Percentiles rank a stretch among this genome's conserved stretches.
phyloP scores from a whole-genome alignment of 1,140 invertebrate genomes.

The Meloidogyne chitwoodi region DNA sequence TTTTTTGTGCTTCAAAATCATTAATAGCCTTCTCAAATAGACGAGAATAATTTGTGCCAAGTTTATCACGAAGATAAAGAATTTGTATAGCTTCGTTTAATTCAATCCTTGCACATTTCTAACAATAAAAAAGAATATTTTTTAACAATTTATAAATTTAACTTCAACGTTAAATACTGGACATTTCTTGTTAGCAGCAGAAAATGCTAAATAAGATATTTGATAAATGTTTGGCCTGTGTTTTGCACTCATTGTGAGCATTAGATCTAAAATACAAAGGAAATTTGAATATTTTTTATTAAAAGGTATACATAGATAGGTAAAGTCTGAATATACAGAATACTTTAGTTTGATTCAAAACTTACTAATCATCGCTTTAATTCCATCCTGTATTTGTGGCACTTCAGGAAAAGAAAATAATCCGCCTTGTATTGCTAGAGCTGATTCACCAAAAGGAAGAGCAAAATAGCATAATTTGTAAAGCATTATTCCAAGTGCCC shows the following conservation, averaged over 20 bases:
- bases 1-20: slow-evolving; percentile 42
- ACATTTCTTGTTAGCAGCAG: slow-evolving; percentile 41
- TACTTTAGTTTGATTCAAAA: background rate
- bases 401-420: slow-evolving; percentile 74
- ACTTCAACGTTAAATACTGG: slow-evolving; percentile 58
- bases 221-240: slow-evolving; percentile 57
- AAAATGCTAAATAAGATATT: slow-evolving; percentile 49
- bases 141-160: background rate
- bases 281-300: background rate
- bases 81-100: slow-evolving; percentile 42
- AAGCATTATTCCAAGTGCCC: slow-evolving; percentile 82
- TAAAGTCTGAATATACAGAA: background rate
- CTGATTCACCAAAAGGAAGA: slow-evolving; percentile 86
- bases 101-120: slow-evolving; percentile 41
- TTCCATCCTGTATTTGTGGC: slow-evolving; percentile 41
- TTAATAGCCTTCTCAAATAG: slow-evolving; percentile 47
- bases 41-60: slow-evolving; percentile 41
- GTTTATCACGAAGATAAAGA: slow-evolving; percentile 38
- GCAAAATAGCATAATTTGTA: slow-evolving; percentile 88
- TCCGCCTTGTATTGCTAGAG: slow-evolving; percentile 84
- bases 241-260: slow-evolving; percentile 39
- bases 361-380: slow-evolving; percentile 57
- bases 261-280: slow-evolving; percentile 33
- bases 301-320: no score
- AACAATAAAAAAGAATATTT: slow-evolving; percentile 3